Base-by-base conservation (phyloP, 2,888 invertebrate species). In the Drosophila maculinotata region DNA sequence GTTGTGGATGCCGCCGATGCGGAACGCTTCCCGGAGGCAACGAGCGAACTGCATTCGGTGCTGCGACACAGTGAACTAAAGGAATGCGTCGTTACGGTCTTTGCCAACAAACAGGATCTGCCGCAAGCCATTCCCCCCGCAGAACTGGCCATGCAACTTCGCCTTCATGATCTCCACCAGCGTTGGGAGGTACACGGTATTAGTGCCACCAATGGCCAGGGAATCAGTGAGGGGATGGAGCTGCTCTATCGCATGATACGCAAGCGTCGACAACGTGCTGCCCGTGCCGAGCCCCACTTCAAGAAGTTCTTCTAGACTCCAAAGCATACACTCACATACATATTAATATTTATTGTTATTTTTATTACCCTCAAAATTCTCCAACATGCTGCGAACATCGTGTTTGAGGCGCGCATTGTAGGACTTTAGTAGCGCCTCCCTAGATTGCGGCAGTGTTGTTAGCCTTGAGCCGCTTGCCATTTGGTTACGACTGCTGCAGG, bases 361-460 rank as follows among this genome's bases (percentile, higher is more conserved):
- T 7, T 26, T 35, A 17, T 64, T 79, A 95, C 98, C 98, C 93
- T 97, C 96, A 92, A 98, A 99, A 92, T 99, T 99, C 91, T 99
- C 99, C 53, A 98, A 92, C 96, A 99, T 98, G 79, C 98, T 98
- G 91, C 97, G 97, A 0, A 99, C 96, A 92, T 98, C 99, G 91
- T 99, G 98, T 91, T 98, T 98, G 42, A 99, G 92, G 62, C 98
- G 93, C 14, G 97, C 97, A 66, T 97, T 96, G 91, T 99, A 99
- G 0, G 98, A 98, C 92, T 98, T 98, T 9, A 99, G 92, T 28
- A 98, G 92, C 10, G 98, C 98, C 92, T 99, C 98, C 92, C 99
- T 99, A 73, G 97, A 97, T 92, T 98, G 97, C 0, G 98, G 96
- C 67, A 97, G 42, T 30, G 60, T 75, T 12, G 78, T 56, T 4